A percentile compares a stretch with the other conserved stretches of the same genome.
Conservation (phyloP, 2,113 vertebrate species). For the Ammodramus savannarum region DNA sequence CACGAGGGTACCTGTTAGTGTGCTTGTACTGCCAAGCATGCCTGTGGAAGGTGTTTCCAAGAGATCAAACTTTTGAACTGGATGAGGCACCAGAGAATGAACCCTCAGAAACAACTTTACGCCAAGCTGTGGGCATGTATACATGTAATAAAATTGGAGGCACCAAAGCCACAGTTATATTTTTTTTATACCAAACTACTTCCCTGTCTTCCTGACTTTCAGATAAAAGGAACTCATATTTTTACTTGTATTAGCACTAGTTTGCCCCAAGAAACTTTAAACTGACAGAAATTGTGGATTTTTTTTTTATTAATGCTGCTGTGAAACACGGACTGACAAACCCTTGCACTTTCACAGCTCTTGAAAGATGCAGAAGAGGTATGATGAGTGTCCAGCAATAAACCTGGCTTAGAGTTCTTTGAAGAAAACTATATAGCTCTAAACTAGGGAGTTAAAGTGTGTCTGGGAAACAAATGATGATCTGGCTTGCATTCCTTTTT, state of each 20-base stretch:
- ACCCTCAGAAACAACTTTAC: background rate
- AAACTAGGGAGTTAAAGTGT: background rate
- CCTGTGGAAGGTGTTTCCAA: background rate
- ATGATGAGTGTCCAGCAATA: background rate
- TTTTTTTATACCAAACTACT: background rate
- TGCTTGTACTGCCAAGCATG: background rate
- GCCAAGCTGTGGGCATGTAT: background rate
- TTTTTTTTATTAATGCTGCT: background rate
- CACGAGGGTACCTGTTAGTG: background rate
- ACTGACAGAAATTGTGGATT: background rate
- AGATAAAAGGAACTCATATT: background rate
- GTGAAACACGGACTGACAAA: background rate
- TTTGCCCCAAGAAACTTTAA: background rate
- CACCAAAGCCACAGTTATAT: background rate
- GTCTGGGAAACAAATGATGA: background rate
- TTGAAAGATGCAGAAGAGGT: background rate
- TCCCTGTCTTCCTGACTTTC: background rate
- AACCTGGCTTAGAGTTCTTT: background rate
- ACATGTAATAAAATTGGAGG: background rate
- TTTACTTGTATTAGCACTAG: background rate
- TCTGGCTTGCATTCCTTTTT: background rate
- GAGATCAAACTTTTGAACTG: background rate
- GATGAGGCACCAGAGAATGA: background rate
- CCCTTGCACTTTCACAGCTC: background rate
- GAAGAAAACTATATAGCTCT: background rate